phyloP scores from a whole-genome alignment of 2,797 vertebrate genomes.

The Intellagama lesueurii region DNA sequence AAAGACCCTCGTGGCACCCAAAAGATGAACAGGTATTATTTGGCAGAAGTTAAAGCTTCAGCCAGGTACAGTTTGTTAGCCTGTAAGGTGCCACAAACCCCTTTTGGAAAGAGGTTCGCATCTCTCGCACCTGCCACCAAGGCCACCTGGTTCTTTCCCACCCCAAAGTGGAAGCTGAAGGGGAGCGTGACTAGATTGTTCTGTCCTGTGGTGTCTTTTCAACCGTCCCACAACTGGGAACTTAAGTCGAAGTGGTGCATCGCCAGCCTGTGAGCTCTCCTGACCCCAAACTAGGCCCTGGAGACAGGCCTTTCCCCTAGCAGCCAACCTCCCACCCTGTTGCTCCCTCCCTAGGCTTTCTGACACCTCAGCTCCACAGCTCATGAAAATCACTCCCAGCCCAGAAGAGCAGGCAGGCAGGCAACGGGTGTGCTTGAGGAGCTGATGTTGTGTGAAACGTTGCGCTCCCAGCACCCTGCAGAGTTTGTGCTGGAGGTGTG shows the following conservation, averaged over 20 bases:
- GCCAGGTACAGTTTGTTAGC: too few species aligned
- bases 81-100: too few species aligned
- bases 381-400: neutral
- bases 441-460: slow-evolving; percentile 21
- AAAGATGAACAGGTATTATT: too few species aligned
- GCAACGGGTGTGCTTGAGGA: slow-evolving; percentile 11
- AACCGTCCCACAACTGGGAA: too few species aligned
- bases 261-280: rapidly evolving
- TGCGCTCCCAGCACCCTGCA: neutral
- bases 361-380: neutral
- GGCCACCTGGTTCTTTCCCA: neutral
- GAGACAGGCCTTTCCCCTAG: too few species aligned
- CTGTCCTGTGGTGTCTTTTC: too few species aligned
- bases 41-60: too few species aligned
- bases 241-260: neutral
- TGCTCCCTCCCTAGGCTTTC: neutral
- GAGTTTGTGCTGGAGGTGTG: neutral
- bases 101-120: neutral
- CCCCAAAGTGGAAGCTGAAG: neutral
- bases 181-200: too few species aligned
- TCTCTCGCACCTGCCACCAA: too few species aligned
- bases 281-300: neutral
- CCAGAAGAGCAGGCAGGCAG: neutral
- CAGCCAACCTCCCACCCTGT: rapidly evolving
- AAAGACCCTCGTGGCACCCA: too few species aligned